Evolutionary conservation across 2,113 vertebrate genomes (phyloP).

Genomic region (Protobothrops flavoviridis): DNA sequence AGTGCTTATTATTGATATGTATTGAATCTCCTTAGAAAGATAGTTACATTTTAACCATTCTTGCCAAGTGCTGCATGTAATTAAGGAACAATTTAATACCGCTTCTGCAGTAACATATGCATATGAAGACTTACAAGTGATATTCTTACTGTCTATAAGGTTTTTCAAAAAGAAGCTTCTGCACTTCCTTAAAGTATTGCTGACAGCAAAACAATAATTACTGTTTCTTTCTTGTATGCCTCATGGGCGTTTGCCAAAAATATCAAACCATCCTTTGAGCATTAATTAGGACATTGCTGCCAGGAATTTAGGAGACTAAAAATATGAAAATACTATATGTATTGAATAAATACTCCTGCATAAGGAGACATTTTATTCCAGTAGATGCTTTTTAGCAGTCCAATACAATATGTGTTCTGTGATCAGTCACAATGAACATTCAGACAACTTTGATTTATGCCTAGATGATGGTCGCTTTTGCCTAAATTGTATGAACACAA

Average conservation of each 20-base stretch:
- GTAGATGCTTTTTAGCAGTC: neutral
- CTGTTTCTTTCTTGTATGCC: neutral
- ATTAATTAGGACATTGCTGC: neutral
- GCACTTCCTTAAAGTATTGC: neutral
- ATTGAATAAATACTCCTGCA: neutral
- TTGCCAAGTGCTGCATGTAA: neutral
- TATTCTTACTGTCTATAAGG: neutral
- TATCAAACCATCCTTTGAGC: neutral
- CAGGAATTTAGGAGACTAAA: neutral
- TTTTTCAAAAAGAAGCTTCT: neutral
- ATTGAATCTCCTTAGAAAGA: neutral
- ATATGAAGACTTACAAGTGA: neutral
- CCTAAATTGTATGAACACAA: neutral
- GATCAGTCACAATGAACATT: neutral
- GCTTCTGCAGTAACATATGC: neutral
- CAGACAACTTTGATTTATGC: neutral
- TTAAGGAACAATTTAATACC: neutral
- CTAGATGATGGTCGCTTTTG: neutral
- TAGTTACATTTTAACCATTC: neutral
- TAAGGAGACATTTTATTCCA: neutral
- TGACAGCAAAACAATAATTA: neutral
- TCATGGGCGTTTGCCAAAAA: neutral
- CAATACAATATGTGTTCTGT: neutral
- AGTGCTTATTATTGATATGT: neutral
- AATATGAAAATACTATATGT: neutral